These are phyloP conservation scores for Parnassius glacialis DNA, from an alignment of 2,888 invertebrate species.

Conservation along the genomic window DNA sequence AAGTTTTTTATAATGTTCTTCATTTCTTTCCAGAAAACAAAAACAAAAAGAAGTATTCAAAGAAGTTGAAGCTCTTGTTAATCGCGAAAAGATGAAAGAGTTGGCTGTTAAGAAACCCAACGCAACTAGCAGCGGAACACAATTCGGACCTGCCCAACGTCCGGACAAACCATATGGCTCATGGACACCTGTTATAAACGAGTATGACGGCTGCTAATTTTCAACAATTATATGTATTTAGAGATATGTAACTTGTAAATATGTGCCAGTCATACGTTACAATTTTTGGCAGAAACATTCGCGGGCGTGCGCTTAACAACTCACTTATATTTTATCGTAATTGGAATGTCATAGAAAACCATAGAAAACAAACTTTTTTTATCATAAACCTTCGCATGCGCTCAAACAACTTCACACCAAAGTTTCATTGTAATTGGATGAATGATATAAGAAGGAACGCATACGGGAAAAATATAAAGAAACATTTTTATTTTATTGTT, in stretches of 20 bases:
- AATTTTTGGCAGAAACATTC: too few relatives aligned
- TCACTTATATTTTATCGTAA: too few relatives aligned
- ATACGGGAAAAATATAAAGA: neutral
- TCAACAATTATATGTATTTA: too few relatives aligned
- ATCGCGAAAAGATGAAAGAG: slow-evolving; percentile 75
- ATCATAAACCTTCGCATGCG: too few relatives aligned
- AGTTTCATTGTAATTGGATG: too few relatives aligned
- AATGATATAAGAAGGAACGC: neutral
- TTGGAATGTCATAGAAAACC: neutral
- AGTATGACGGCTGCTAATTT: slow-evolving; percentile 62
- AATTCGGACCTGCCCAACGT: slow-evolving; percentile 78
- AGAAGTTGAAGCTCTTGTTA: slow-evolving; percentile 63
- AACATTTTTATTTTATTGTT: neutral
- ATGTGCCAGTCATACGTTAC: too few relatives aligned
- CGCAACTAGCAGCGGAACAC: slow-evolving; percentile 31
- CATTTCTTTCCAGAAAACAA: slow-evolving; percentile 47
- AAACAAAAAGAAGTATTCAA: slow-evolving; percentile 58
- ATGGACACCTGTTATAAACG: slow-evolving; percentile 85
- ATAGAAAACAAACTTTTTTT: too few relatives aligned
- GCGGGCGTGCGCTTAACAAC: too few relatives aligned
- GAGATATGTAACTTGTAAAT: too few relatives aligned
- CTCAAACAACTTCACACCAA: too few relatives aligned
- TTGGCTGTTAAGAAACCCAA: slow-evolving; percentile 64
- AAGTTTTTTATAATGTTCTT: too few relatives aligned
- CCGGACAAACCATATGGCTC: slow-evolving; percentile 86